Evolutionary conservation across 2,797 vertebrate species (phyloP).

Genomic region (Euphonia xanthogaster): DNA sequence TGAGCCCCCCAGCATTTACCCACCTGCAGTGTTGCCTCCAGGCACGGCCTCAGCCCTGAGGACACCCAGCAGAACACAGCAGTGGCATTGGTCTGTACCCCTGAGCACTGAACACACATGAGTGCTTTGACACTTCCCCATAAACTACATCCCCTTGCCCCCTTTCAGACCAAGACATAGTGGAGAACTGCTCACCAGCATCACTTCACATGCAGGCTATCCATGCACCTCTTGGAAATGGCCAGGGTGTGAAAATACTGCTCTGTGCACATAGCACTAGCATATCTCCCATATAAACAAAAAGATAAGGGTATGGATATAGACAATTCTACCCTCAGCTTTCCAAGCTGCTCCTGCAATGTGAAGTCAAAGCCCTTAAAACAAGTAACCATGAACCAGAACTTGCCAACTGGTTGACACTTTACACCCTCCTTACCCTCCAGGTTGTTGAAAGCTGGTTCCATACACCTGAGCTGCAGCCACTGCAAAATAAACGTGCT

Average conservation of each 20-base stretch:
- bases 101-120: neutral
- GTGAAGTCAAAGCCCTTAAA: neutral
- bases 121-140: neutral
- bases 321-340: neutral
- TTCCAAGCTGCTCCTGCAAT: neutral
- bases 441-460: neutral
- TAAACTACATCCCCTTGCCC: fast-evolving
- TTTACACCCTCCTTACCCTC: neutral
- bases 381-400: neutral
- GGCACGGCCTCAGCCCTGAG: fast-evolving
- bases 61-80: neutral
- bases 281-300: neutral
- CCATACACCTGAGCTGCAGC: neutral
- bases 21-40: neutral
- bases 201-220: neutral
- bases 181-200: neutral
- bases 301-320: neutral
- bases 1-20: neutral
- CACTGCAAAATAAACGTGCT: neutral
- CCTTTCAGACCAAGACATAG: neutral
- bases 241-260: neutral
- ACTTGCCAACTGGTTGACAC: neutral
- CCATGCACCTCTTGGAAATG: neutral
- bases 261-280: neutral
- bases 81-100: neutral